These are phyloP conservation scores for Hanleya hanleyi DNA, from an alignment of 2,888 invertebrate genomes.

Conservation along the genomic window DNA sequence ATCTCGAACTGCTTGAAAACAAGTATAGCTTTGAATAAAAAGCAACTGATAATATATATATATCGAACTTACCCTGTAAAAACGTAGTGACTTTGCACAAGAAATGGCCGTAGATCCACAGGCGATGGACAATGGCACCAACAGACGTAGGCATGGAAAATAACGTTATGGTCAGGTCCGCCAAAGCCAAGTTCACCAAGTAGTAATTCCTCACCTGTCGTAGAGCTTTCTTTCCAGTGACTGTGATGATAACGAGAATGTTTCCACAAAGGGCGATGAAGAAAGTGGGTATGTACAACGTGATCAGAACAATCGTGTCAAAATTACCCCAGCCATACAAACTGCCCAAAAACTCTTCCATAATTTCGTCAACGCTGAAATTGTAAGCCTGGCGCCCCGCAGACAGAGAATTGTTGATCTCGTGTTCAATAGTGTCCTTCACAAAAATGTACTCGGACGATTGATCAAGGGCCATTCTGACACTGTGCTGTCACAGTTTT, in stretches of 20 bases:
- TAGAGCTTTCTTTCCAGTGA: conserved; percentile 54
- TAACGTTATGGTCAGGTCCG: conserved; percentile 86
- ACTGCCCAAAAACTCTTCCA: conserved; percentile 45
- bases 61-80: conserved; percentile 68
- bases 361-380: conserved; percentile 41
- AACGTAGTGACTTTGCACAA: conserved; percentile 65
- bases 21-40: no score
- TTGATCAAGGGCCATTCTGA: conserved; percentile 2
- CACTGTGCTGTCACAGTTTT: no score
- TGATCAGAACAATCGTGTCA: conserved; percentile 55
- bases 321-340: conserved; percentile 48
- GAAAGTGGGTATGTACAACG: conserved; percentile 63
- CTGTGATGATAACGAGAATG: conserved; percentile 60
- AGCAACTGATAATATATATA: no score
- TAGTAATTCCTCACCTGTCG: conserved; percentile 78
- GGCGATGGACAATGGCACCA: conserved; percentile 69
- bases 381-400: not conserved
- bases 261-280: conserved; percentile 63
- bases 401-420: not conserved
- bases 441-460: not conserved
- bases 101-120: conserved; percentile 77
- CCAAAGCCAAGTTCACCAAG: conserved; percentile 84
- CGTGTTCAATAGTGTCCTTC: not conserved
- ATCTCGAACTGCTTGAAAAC: no score
- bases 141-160: conserved; percentile 84